Evolutionary conservation across 64 coral and sea anemone genomes (phyloP).

Genomic region (Stichodactyla helianthus): DNA sequence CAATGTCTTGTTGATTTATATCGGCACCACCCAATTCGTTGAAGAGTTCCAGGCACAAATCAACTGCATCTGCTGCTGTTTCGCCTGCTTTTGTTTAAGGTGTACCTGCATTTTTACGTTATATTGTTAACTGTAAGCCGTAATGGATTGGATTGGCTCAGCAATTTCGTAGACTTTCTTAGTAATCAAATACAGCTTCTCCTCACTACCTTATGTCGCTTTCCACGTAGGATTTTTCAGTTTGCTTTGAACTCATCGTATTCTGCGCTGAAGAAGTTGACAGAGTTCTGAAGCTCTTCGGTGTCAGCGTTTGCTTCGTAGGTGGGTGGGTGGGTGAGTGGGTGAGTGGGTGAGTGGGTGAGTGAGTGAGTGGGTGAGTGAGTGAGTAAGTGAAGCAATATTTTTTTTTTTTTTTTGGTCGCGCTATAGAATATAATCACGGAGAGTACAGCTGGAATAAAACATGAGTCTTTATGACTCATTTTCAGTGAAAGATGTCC

Average conservation of each 20-base stretch:
- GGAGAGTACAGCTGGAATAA: too few species aligned
- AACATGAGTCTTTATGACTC: too few species aligned
- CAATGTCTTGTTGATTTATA: background rate
- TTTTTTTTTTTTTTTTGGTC: too few species aligned
- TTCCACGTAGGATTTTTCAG: conserved; percentile 32
- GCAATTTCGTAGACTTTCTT: conserved; percentile 31
- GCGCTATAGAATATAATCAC: too few species aligned
- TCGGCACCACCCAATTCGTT: conserved; percentile 13
- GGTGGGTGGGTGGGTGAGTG: too few species aligned
- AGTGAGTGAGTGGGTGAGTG: too few species aligned
- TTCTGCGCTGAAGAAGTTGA: conserved; percentile 36
- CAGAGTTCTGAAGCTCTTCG: conserved; percentile 34
- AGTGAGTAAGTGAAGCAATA: too few species aligned
- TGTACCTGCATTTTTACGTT: too few species aligned
- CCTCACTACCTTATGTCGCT: conserved; percentile 19
- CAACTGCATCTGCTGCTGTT: conserved; percentile 12
- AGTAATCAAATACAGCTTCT: conserved; percentile 16
- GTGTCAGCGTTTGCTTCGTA: conserved; percentile 5
- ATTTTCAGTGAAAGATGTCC: too few species aligned
- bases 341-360: too few species aligned
- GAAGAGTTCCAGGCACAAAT: background rate
- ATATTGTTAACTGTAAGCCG: conserved; percentile 44
- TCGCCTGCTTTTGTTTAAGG: background rate
- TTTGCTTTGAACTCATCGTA: conserved; percentile 40
- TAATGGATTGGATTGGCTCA: background rate